A percentile compares a stretch with the other conserved stretches of the same genome.
phyloP scores from a whole-genome alignment of 53 echinoderm and acorn worm species.

The Hippasteria phrygiana region DNA sequence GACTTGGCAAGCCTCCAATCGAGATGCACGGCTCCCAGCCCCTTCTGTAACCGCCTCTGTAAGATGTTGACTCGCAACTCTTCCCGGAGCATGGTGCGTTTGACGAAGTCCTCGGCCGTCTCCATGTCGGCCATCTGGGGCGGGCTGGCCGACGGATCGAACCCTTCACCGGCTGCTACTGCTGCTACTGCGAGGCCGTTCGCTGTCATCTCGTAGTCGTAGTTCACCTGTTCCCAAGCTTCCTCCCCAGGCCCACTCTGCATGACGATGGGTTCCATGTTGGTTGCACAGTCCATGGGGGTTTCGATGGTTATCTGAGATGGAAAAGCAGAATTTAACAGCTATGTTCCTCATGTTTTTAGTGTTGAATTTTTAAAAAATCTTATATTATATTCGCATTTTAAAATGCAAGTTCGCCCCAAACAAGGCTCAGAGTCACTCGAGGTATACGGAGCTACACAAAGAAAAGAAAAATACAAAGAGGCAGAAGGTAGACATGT shows the following conservation, averaged over 20 bases:
- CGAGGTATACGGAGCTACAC: too few relatives aligned
- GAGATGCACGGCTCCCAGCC: slow-evolving; percentile 68
- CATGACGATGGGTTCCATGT: slow-evolving; percentile 29
- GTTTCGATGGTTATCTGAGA: too few relatives aligned
- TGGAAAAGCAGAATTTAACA: background rate
- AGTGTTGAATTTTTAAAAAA: too few relatives aligned
- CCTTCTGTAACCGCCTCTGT: slow-evolving; percentile 78
- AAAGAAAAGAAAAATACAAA: too few relatives aligned
- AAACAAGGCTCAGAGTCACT: too few relatives aligned
- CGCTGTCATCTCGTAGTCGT: slow-evolving; percentile 26
- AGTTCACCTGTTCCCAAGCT: slow-evolving; percentile 14
- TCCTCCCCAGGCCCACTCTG: slow-evolving; percentile 4
- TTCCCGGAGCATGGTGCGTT: slow-evolving; percentile 51
- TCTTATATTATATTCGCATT: too few relatives aligned
- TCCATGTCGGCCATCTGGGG: background rate
- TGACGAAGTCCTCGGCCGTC: slow-evolving; percentile 56
- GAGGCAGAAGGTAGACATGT: too few relatives aligned
- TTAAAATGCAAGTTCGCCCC: too few relatives aligned
- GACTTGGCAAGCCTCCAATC: slow-evolving; percentile 68
- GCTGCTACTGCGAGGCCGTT: background rate
- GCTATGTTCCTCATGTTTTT: too few relatives aligned
- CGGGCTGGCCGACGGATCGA: background rate
- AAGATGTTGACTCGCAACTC: slow-evolving; percentile 78
- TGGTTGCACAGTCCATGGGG: slow-evolving; percentile 1
- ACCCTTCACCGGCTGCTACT: slow-evolving; percentile 9